A percentile compares a stretch with the other conserved stretches of the same genome.
Conservation (phyloP, 2,113 vertebrate genomes). For the Bujurquina vittata region DNA sequence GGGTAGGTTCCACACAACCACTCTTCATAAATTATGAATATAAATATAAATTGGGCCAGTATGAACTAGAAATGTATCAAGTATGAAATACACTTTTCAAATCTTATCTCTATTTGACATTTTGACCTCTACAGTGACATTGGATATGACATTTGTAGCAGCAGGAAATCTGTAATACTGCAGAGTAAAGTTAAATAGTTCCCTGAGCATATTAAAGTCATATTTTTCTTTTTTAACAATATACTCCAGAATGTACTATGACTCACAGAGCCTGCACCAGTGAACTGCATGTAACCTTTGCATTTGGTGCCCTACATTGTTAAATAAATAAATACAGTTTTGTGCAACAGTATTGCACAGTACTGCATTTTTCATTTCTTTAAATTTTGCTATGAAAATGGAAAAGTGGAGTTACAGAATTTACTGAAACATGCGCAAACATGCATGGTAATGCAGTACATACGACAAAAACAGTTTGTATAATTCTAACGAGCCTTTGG, state of each 20-base stretch:
- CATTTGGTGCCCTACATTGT: neutral
- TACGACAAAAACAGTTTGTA: no score
- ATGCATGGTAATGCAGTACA: no score
- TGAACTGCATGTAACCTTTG: neutral
- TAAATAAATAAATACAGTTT: neutral
- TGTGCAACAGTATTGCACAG: neutral
- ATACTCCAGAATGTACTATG: no score
- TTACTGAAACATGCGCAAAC: no score
- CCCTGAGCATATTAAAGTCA: accelerated
- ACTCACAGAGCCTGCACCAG: no score
- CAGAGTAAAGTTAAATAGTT: neutral
- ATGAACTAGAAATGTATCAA: neutral
- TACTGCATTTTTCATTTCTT: neutral
- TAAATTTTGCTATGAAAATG: neutral
- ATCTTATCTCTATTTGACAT: neutral
- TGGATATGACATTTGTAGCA: neutral
- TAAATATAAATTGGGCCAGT: neutral
- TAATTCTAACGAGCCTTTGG: no score
- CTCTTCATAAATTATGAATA: neutral
- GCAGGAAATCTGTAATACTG: neutral
- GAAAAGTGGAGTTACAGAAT: no score
- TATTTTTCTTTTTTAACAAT: neutral
- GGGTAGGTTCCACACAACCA: neutral
- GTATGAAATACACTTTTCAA: neutral
- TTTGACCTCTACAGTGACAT: accelerated